Evolutionary conservation across 2,888 invertebrate genomes (phyloP).

Genomic region (Oeneis ivallda): DNA sequence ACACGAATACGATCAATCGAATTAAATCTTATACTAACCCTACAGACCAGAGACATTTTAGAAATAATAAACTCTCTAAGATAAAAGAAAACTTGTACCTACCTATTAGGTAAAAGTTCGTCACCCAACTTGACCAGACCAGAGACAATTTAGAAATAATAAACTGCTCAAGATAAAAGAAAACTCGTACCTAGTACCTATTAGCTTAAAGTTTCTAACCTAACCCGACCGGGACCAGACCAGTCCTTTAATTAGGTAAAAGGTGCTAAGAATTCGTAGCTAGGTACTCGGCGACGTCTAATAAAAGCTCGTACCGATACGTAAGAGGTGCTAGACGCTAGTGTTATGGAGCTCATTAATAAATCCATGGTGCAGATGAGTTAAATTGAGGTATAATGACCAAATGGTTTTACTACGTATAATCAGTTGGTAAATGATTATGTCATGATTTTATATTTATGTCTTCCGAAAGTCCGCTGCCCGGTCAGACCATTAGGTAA

Average conservation of each 20-base stretch:
- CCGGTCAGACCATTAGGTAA: neutral
- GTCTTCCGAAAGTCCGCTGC: conserved; percentile 5
- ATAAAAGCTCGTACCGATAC: neutral
- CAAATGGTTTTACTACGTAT: conserved; percentile 11
- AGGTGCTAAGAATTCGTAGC: no score
- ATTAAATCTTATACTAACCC: no score
- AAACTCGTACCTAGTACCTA: neutral
- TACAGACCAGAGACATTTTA: no score
- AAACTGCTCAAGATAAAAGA: no score
- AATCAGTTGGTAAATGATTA: conserved; percentile 11
- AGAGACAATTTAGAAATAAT: no score
- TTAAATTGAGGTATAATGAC: conserved; percentile 16
- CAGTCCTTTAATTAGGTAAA: no score
- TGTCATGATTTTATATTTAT: conserved; percentile 6
- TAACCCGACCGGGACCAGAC: no score
- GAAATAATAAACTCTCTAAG: no score
- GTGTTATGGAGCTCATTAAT: neutral
- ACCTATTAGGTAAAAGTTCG: neutral
- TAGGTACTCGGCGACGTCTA: neutral
- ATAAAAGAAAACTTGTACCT: no score
- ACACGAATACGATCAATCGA: no score
- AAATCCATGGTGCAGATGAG: conserved; percentile 5
- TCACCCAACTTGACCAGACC: no score
- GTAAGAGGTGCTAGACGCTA: neutral
- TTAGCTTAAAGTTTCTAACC: neutral